Percentiles rank a stretch among this genome's conserved stretches.
Evolutionary conservation across 2,888 invertebrate species (phyloP).

Genomic region (Plagodis dolabraria): DNA sequence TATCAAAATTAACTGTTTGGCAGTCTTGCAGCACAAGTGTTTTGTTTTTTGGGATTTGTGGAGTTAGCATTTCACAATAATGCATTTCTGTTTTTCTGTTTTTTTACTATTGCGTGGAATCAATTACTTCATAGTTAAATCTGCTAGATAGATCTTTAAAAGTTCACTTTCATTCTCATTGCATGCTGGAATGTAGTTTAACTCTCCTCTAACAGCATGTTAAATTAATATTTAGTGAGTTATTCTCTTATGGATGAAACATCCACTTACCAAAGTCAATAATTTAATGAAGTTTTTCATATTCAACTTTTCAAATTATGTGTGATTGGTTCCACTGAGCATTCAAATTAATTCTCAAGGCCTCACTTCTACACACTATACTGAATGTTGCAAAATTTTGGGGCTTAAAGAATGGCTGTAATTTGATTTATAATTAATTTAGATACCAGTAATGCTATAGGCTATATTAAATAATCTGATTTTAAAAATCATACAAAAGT

Average conservation of each 20-base stretch:
- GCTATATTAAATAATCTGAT: too few relatives aligned
- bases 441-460: too few relatives aligned
- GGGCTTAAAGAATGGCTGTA: too few relatives aligned
- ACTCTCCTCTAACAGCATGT: conserved; percentile 3
- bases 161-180: background rate
- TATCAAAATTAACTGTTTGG: background rate
- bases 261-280: background rate
- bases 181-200: background rate
- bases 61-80: conserved; percentile 3
- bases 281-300: background rate
- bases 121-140: conserved; percentile 15
- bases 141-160: background rate
- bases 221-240: background rate
- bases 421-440: too few relatives aligned
- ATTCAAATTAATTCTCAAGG: conserved; percentile 11
- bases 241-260: too few relatives aligned
- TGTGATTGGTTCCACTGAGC: conserved; percentile 10
- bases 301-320: background rate
- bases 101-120: conserved; percentile 16
- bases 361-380: too few relatives aligned
- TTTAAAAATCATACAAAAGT: too few relatives aligned
- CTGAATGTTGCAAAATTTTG: too few relatives aligned
- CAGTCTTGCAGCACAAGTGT: conserved; percentile 1
- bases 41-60: conserved; percentile 7
- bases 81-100: background rate